These are phyloP conservation scores for Diaperis boleti DNA, from an alignment of 2,888 invertebrate species.

Conservation along the genomic window DNA sequence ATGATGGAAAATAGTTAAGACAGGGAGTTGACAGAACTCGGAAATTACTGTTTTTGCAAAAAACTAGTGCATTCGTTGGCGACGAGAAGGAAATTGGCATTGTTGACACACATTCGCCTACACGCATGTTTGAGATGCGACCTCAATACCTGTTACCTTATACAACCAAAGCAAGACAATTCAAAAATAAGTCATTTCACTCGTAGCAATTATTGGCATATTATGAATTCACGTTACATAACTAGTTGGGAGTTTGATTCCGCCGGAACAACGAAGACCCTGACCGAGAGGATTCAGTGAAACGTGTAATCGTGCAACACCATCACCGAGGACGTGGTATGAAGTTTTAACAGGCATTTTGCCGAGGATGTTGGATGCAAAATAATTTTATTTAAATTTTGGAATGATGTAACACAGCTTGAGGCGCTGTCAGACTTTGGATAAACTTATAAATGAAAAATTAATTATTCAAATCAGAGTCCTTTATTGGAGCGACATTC, in stretches of 20 bases:
- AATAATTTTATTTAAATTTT: conserved; percentile 22
- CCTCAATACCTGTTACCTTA: conserved; percentile 24
- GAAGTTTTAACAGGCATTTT: conserved; percentile 23
- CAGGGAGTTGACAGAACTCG: neutral
- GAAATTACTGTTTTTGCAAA: neutral
- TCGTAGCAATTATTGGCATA: conserved; percentile 2
- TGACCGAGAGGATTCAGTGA: conserved; percentile 37
- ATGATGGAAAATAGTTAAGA: neutral
- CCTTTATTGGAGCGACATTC: neutral
- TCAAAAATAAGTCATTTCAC: conserved; percentile 1
- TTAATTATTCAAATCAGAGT: conserved; percentile 10
- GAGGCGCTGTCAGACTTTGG: neutral
- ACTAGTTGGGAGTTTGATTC: conserved; percentile 11
- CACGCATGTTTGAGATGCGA: conserved; percentile 21
- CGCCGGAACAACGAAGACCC: conserved; percentile 18
- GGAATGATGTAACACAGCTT: too few relatives aligned
- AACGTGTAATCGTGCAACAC: conserved; percentile 20
- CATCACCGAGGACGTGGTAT: conserved; percentile 28
- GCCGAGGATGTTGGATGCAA: conserved; percentile 18
- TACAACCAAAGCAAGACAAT: conserved; percentile 4
- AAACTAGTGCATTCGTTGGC: neutral
- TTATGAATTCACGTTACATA: conserved; percentile 8
- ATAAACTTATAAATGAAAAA: conserved; percentile 10
- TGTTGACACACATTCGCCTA: conserved; percentile 37
- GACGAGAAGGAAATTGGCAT: conserved; percentile 26